Percentiles rank a stretch among this genome's conserved stretches.
Evolutionary conservation across 2,797 vertebrate genomes (phyloP).

Genomic region (Salarias fasciatus): DNA sequence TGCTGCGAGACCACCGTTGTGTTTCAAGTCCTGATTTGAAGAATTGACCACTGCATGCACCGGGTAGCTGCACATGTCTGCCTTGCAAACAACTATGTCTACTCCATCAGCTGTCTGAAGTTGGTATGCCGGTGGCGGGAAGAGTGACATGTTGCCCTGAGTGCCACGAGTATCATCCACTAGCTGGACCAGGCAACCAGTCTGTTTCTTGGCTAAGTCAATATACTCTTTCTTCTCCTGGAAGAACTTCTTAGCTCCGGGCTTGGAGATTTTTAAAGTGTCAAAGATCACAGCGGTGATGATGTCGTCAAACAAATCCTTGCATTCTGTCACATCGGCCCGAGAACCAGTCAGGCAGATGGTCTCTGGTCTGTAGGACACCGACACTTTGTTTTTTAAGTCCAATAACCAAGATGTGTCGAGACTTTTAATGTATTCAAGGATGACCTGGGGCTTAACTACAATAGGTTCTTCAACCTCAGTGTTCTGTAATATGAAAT

Average conservation of each 20-base stretch:
- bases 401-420: constrained; percentile 54
- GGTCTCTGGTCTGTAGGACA: constrained; percentile 68
- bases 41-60: constrained; percentile 85
- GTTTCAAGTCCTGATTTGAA: constrained; percentile 73
- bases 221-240: constrained; percentile 65
- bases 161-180: constrained; percentile 47
- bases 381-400: constrained; percentile 47
- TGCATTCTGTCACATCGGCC: constrained; percentile 62
- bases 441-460: constrained; percentile 48
- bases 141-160: constrained; percentile 3
- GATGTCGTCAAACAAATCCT: constrained; percentile 46
- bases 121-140: constrained; percentile 29
- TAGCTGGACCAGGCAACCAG: constrained; percentile 81
- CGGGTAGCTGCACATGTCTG: constrained; percentile 79
- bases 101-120: constrained; percentile 72
- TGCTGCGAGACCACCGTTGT: constrained; percentile 72
- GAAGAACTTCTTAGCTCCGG: constrained; percentile 85
- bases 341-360: constrained; percentile 84
- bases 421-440: constrained; percentile 78
- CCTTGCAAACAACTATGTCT: constrained; percentile 78
- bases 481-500: constrained; percentile 81
- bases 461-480: constrained; percentile 66
- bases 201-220: constrained; percentile 47
- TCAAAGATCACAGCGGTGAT: constrained; percentile 67
- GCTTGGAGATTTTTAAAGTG: constrained; percentile 68